A percentile compares a stretch with the other conserved stretches of the same genome.
Conservation (phyloP, 2,888 invertebrate genomes). For the Mythimna loreyi region DNA sequence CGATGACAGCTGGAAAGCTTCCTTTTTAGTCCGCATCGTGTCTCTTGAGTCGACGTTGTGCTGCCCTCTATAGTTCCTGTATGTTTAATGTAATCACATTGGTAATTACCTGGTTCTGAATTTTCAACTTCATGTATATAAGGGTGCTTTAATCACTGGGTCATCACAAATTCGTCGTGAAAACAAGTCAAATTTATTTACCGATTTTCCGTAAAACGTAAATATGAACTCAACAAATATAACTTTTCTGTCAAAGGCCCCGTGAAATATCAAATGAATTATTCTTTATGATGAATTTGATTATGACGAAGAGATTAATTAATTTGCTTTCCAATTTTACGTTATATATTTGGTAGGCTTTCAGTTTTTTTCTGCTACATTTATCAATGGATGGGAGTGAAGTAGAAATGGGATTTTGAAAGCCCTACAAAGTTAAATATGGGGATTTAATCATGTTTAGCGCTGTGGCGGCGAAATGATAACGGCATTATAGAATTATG, state of each 20-base stretch:
- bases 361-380: slow-evolving; percentile 9
- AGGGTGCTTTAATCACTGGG: too few species aligned
- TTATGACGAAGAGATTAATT: slow-evolving; percentile 37
- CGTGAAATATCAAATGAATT: slow-evolving; percentile 39
- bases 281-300: slow-evolving; percentile 34
- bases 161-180: not conserved
- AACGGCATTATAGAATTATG: not conserved
- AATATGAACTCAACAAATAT: slow-evolving; percentile 21
- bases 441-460: slow-evolving; percentile 14
- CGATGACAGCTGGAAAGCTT: too few species aligned
- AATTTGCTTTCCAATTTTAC: slow-evolving; percentile 41
- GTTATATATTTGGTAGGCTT: slow-evolving; percentile 17
- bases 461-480: not conserved
- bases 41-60: too few species aligned
- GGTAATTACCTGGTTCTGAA: too few species aligned
- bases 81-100: too few species aligned
- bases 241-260: slow-evolving; percentile 19
- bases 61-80: too few species aligned
- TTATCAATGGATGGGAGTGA: slow-evolving; percentile 3
- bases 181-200: slow-evolving; percentile 13
- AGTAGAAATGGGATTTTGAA: slow-evolving; percentile 13
- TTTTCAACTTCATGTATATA: too few species aligned
- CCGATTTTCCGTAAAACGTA: slow-evolving; percentile 10
- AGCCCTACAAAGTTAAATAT: slow-evolving; percentile 6
- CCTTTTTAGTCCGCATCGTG: too few species aligned